Evolutionary conservation across 2,888 invertebrate genomes (phyloP), one percentile per base, ranked within the genome.

Genomic region (Ecliptopera silaceata): DNA sequence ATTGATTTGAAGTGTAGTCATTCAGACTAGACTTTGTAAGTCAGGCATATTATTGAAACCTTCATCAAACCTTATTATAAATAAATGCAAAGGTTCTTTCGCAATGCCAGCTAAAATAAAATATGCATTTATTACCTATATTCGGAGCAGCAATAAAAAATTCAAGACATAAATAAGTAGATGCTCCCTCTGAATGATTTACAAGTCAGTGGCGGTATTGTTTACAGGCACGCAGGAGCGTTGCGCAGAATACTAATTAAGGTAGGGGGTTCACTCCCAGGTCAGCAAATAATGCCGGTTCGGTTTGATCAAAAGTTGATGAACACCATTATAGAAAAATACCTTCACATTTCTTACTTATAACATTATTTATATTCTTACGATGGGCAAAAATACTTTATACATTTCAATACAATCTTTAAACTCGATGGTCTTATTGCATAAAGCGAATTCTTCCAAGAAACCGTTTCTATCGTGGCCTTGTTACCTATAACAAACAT

Each of bases 211-310:
- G 60, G 66, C 59, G 66, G 71, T 74, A 74, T 74, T 75, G 75
- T 77, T 74, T 74, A 70, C 74, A 64, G 63, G 59, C 61, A 52
- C 62, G 64, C 69, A 63, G 65, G 54, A 53, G 55, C 59, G 59
- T 54, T 63, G 68, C 50, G 56, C 59, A 48, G 76, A 74, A 77
- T 77, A 75, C 68, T 77, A 75, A 77, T 77, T 68, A 63, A 55
- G 43, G 48, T 47, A 53, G 64, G 60, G 60, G 57, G 66, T 60
- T 65, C 58, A 44, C 62, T 66, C 61, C 63, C 66, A 64, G 62
- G 64, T 67, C 64, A 65, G 63, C 67, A 70, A 75, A 73, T 71
- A 73, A 67, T 66, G 57, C 41, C 56, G 59, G 63, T 66, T 68
- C 62, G 68, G 17, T 32, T 20, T 12, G 26, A 36, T 49, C 44